Percentiles rank a stretch among this genome's conserved stretches.
Conservation (phyloP, 1,140 invertebrate genomes). For the Drosophila tropicalis region DNA sequence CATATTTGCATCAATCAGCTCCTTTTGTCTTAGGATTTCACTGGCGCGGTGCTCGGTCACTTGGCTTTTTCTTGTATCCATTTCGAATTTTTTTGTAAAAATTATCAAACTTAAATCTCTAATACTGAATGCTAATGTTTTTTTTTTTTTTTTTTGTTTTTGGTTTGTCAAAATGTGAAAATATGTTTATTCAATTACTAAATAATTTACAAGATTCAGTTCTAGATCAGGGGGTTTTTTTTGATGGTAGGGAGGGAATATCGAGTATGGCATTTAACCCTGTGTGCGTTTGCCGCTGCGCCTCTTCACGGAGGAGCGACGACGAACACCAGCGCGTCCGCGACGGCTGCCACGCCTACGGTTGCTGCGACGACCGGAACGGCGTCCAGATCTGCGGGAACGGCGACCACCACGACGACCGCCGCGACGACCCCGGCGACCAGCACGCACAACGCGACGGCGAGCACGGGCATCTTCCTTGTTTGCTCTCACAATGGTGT, state of each 20-base stretch:
- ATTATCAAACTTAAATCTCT: background rate
- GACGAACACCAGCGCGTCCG: constrained; percentile 41
- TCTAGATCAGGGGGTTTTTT: constrained; percentile 13
- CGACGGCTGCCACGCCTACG: constrained; percentile 44
- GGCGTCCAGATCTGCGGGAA: constrained; percentile 23
- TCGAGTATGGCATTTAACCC: constrained; percentile 36
- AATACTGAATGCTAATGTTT: background rate
- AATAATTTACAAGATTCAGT: constrained; percentile 26
- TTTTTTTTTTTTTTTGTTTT: background rate
- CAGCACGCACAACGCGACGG: constrained; percentile 55
- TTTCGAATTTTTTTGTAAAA: background rate
- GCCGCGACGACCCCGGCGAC: constrained; percentile 40
- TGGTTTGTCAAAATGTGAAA: constrained; percentile 54
- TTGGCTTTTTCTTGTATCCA: constrained; percentile 1
- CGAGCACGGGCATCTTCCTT: constrained; percentile 63
- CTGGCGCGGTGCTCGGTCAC: background rate
- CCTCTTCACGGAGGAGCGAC: constrained; percentile 42
- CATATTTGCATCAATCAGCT: constrained; percentile 18
- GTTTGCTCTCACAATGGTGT: constrained; percentile 43
- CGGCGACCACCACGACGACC: constrained; percentile 29
- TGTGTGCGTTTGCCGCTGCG: constrained; percentile 38
- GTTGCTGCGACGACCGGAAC: constrained; percentile 44
- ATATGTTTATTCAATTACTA: constrained; percentile 34
- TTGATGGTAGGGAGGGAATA: background rate
- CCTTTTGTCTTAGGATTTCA: background rate